Evolutionary conservation across 2,888 invertebrate species (phyloP).

Genomic region (Sminthurides aquaticus): DNA sequence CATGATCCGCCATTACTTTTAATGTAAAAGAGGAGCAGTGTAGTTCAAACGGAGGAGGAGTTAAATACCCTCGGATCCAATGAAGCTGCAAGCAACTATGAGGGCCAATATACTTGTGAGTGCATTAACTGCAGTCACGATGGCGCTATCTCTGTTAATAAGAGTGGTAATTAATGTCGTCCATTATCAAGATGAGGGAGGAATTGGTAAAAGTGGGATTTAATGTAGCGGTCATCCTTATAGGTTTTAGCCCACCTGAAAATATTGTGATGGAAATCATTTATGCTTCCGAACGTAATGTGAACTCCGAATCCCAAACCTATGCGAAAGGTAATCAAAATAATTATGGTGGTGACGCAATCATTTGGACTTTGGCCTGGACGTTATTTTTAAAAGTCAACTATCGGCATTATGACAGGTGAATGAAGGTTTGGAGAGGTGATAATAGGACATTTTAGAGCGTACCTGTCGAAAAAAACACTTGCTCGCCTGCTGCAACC

Average conservation of each 20-base stretch:
- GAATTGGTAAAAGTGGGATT: not conserved
- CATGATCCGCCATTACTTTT: too few relatives aligned
- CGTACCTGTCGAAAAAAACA: conserved; percentile 13
- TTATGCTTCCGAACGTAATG: conserved; percentile 12
- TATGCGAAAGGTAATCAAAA: conserved; percentile 2
- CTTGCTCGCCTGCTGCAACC: conserved; percentile 11
- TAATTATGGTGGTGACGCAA: too few relatives aligned
- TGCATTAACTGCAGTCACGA: not conserved
- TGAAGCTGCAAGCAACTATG: conserved; percentile 8
- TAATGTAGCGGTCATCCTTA: too few relatives aligned
- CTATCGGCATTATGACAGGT: too few relatives aligned
- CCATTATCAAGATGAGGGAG: not conserved
- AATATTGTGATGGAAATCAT: conserved; percentile 17
- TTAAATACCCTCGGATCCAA: conserved; percentile 11
- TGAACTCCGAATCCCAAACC: conserved; percentile 20
- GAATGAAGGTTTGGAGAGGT: not conserved
- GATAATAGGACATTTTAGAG: not conserved
- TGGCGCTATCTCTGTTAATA: conserved; percentile 12
- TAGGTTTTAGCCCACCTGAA: conserved; percentile 9
- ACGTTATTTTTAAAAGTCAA: too few relatives aligned
- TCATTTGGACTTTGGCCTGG: not conserved
- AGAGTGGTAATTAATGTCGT: not conserved
- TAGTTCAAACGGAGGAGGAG: too few relatives aligned
- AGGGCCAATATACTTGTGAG: not conserved
- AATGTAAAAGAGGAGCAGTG: too few relatives aligned